These are phyloP conservation scores for Trichechus manatus DNA, from an alignment of 2,113 vertebrate species.

Conservation along the genomic window DNA sequence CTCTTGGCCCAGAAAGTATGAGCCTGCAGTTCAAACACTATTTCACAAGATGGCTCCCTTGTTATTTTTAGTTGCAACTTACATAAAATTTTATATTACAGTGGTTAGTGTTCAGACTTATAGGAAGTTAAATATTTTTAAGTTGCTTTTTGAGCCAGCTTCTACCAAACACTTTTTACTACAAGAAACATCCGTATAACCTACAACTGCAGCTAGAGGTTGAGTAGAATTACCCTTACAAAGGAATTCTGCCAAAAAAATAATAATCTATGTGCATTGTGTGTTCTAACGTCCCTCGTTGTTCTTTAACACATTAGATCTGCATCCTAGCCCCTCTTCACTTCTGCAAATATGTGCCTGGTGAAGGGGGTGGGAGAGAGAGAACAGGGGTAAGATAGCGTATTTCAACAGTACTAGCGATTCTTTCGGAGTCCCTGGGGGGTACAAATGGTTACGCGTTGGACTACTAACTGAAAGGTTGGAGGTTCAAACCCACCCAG, in stretches of 20 bases:
- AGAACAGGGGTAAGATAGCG: not conserved
- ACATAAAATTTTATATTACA: not conserved
- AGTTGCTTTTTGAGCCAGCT: not conserved
- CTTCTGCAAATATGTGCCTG: not conserved
- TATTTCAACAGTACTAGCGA: not conserved
- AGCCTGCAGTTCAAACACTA: conserved; percentile 53
- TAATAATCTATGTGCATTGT: not conserved
- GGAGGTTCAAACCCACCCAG: not conserved
- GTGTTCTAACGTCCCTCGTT: not conserved
- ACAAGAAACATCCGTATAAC: not conserved
- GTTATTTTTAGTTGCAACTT: conserved; percentile 59
- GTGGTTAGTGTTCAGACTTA: conserved; percentile 17
- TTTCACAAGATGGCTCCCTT: conserved; percentile 73
- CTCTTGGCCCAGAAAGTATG: not conserved
- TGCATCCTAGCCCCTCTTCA: not conserved
- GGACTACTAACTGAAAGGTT: not conserved
- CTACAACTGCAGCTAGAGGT: not conserved
- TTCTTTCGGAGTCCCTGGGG: not conserved
- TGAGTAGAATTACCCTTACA: not conserved
- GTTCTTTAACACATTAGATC: not conserved
- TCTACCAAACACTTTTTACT: not conserved
- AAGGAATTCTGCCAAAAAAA: conserved; percentile 5
- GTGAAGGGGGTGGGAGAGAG: not conserved
- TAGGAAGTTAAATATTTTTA: not conserved
- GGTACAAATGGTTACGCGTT: not conserved